These are phyloP conservation scores for Harpegnathos saltator DNA, from an alignment of 1,140 invertebrate species.

Conservation along the genomic window DNA sequence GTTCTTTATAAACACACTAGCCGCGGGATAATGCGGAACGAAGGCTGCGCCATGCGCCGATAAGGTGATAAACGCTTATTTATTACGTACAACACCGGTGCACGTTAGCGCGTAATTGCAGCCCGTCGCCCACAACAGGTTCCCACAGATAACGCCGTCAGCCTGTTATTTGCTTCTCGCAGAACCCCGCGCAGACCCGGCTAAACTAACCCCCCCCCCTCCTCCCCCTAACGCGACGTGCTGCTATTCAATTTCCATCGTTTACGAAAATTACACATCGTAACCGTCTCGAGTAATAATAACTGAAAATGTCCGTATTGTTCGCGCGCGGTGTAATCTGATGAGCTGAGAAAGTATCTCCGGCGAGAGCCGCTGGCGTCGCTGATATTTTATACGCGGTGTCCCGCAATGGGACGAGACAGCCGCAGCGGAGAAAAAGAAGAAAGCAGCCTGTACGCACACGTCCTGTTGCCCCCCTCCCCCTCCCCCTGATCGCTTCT, in stretches of 20 bases:
- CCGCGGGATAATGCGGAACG: constrained; percentile 21
- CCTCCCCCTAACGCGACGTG: too few relatives aligned
- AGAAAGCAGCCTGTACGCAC: too few relatives aligned
- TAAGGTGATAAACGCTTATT: constrained; percentile 64
- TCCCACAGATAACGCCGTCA: constrained; percentile 59
- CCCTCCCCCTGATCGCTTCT: background rate
- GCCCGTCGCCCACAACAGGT: constrained; percentile 59
- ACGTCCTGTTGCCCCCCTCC: too few relatives aligned
- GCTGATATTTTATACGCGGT: background rate
- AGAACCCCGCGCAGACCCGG: background rate
- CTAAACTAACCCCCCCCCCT: constrained; percentile 29
- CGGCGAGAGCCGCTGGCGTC: background rate
- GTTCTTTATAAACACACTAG: constrained; percentile 22
- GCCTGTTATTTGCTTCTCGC: constrained; percentile 65
- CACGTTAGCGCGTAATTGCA: constrained; percentile 59
- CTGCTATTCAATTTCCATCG: constrained; percentile 52
- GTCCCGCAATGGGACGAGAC: background rate
- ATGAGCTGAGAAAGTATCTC: background rate
- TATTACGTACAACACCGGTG: constrained; percentile 42
- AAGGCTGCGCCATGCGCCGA: constrained; percentile 28
- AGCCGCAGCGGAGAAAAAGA: too few relatives aligned
- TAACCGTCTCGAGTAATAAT: background rate
- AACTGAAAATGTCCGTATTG: constrained; percentile 1
- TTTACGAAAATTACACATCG: constrained; percentile 39
- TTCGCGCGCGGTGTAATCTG: background rate